Evolutionary conservation across 1,140 invertebrate species (phyloP), one percentile per base, ranked within the genome.

Genomic region (Leptinotarsa undecemlineata): DNA sequence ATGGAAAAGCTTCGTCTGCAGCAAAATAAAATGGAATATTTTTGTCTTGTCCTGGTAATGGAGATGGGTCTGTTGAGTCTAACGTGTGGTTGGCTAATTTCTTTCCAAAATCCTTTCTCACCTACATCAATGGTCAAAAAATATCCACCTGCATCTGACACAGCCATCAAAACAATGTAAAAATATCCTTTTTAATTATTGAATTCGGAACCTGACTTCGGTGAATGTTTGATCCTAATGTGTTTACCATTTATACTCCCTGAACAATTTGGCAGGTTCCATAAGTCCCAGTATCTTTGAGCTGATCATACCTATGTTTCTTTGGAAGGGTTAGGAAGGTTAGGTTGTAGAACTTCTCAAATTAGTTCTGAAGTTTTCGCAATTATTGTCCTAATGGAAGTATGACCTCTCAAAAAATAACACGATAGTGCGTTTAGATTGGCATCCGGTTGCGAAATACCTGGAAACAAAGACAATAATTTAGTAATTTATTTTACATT

Each of bases 1-100:
- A 76, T 66, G 83, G 77, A 81, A 88, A 88, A 47, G 85, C 85
- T 72, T 84, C 83, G 82, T 88, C 86, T 64, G 81, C 86, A 42
- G 86, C 79, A 79, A 88, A 72, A 61, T 72, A 72, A 72, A 62
- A 72, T 33, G 66, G 66, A 68, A 68, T 48, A 68, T 33, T 42
- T 26, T 1, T 42, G 3, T 42, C 66, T 33, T 68, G n/a, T 68
- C 76, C 77, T 67, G 81, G 79, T 67, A 84, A 71, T 60, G 60
- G 74, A 60, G 23, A 23, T 23, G 23, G 23, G 23, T 77, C 76
- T 61, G 81, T 69, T 42, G 81, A 33, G 62, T 76, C 63, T 69
- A 80, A 67, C n/a, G 57, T 72, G 68, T 68, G 23, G 19, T 77
- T 78, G 72, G 61, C n/a, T 74, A 83, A 63, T 64, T 61, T 77